These are phyloP conservation scores for Megaceryle alcyon DNA, from an alignment of 2,797 vertebrate genomes.

Conservation along the genomic window DNA sequence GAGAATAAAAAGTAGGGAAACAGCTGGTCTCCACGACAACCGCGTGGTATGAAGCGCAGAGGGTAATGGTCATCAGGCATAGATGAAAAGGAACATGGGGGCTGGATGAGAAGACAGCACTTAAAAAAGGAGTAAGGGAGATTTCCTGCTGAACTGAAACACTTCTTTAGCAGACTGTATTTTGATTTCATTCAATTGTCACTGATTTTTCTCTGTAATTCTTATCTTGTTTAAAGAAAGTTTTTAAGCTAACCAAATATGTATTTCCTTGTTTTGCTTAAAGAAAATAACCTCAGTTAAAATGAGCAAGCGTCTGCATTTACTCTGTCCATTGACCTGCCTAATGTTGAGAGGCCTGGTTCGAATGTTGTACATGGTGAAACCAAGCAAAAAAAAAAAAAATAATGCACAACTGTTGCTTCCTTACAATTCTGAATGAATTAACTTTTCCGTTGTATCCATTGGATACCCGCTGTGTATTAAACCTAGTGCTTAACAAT, in stretches of 20 bases:
- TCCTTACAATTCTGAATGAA: slow-evolving; percentile 66
- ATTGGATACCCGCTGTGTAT: slow-evolving; percentile 55
- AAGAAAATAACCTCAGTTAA: slow-evolving; percentile 1
- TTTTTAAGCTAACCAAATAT: slow-evolving; percentile 17
- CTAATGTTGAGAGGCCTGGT: not conserved
- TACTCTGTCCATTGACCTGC: slow-evolving; percentile 22
- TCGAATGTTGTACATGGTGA: slow-evolving; percentile 30
- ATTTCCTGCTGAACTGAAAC: slow-evolving; percentile 8
- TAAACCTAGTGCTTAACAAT: slow-evolving; percentile 51
- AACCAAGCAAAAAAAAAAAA: slow-evolving; percentile 56
- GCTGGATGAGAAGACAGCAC: not conserved
- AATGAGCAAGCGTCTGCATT: slow-evolving; percentile 7
- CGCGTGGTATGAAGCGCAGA: not conserved
- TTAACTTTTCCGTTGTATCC: slow-evolving; percentile 66
- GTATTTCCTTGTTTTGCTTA: slow-evolving; percentile 46
- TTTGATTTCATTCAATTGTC: slow-evolving; percentile 15
- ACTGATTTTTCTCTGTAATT: slow-evolving; percentile 13
- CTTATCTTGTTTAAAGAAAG: not conserved
- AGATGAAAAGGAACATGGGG: not conserved
- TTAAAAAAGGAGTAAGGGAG: not conserved
- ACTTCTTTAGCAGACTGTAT: not conserved
- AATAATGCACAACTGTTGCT: slow-evolving; percentile 37
- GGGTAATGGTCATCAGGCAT: not conserved
- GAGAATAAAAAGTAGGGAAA: slow-evolving; percentile 18
- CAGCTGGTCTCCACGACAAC: slow-evolving; percentile 10